Base-by-base conservation (phyloP, 2,888 invertebrate genomes). In the Alviniconcha strummeri region DNA sequence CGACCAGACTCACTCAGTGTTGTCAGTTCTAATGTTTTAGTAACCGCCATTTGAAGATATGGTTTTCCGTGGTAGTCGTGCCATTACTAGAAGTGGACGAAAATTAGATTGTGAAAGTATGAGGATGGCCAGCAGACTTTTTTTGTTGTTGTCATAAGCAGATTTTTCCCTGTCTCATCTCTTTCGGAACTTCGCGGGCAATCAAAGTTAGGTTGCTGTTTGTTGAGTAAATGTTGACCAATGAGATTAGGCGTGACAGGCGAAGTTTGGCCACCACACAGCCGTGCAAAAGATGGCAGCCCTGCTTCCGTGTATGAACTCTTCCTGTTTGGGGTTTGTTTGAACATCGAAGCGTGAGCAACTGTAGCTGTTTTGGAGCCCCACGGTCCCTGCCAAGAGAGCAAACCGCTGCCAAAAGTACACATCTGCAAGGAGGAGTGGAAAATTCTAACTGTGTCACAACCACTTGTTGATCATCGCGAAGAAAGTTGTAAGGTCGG, bases 161-260 rank as follows among this genome's bases (percentile, higher is more conserved):
- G 36, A 36, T 36, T 36, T 36, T 3, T 3, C 36, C 36, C 36
- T 3, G 36, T 36, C 36, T 36, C 36, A 36, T 36, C 36, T 36
- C 36, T 36, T 77, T 79, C 36, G 13, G 54, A 79, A 79, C 54
- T 36, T 79, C 79, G 17, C 79, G 79, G 52, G 52, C 64, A 79
- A 67, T 64, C 79, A 67, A 67, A 67, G 79, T 54, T 52, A 60
- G 57, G 52, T 64, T 67, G 52, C 36, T 79, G 79, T 79, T 64
- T 79, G 67, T 57, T 64, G 57, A 67, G 76, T 55, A 64, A 82
- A 76, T 55, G 57, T 67, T 82, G 76, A 69, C 82, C 82, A 82
- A 82, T 82, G 67, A 82, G 82, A 82, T 82, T 82, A 82, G 19
- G 67, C 76, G 82, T 82, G 76, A 82, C 82, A 82, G 57, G 76